These are phyloP conservation scores for Aphelinus atriplicis DNA, from an alignment of 1,140 invertebrate genomes.

Conservation along the genomic window DNA sequence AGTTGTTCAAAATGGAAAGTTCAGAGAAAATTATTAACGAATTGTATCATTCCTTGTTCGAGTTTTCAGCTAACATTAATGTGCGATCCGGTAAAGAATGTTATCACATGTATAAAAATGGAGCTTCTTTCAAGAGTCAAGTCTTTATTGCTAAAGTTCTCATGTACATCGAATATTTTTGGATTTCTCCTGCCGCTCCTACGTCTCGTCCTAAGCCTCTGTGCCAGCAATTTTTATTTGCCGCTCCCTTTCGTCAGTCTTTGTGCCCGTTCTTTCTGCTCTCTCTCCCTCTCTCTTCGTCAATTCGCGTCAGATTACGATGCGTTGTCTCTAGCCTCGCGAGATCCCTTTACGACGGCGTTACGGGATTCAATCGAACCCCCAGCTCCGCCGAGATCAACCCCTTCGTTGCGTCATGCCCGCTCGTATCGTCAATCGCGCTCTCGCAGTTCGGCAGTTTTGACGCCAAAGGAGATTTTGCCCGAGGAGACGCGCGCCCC, in stretches of 20 bases:
- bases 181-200: not conserved
- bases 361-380: slow-evolving; percentile 57
- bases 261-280: not conserved
- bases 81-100: too few species aligned
- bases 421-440: slow-evolving; percentile 8
- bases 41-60: too few species aligned
- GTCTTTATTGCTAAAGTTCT: too few species aligned
- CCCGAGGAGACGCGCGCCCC: too few species aligned
- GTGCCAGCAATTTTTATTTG: slow-evolving; percentile 9
- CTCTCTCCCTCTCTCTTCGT: slow-evolving; percentile 38
- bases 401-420: slow-evolving; percentile 16
- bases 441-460: not conserved
- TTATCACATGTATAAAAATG: too few species aligned
- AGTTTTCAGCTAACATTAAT: too few species aligned
- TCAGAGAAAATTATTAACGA: too few species aligned
- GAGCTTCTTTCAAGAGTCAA: too few species aligned
- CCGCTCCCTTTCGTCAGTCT: not conserved
- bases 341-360: slow-evolving; percentile 58
- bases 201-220: not conserved
- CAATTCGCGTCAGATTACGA: slow-evolving; percentile 59
- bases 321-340: slow-evolving; percentile 54
- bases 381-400: slow-evolving; percentile 30
- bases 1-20: too few species aligned
- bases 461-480: not conserved
- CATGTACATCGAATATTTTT: not conserved